Conservation (phyloP, 2,888 invertebrate genomes). For the Ectemnius continuus region DNA sequence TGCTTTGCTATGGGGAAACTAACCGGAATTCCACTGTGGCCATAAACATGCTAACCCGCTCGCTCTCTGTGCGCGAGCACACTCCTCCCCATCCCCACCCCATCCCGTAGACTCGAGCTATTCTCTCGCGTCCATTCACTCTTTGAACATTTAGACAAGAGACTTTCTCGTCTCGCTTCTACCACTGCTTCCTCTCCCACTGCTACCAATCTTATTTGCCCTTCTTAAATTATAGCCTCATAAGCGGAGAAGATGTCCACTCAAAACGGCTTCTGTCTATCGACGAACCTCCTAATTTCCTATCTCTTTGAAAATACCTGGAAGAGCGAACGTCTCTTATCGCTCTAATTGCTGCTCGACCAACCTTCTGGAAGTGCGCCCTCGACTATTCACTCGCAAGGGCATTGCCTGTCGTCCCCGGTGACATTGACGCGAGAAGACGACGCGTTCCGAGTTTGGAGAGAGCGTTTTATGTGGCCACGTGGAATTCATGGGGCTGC, state of each 20-base stretch:
- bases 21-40: conserved; percentile 68
- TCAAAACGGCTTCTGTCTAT: conserved; percentile 21
- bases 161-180: conserved; percentile 15
- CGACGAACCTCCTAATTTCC: background rate
- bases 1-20: conserved; percentile 52
- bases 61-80: background rate
- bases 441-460: background rate
- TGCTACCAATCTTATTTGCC: conserved; percentile 5
- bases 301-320: no score
- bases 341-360: background rate
- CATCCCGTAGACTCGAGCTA: conserved; percentile 37
- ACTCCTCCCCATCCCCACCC: conserved; percentile 1
- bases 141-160: conserved; percentile 37
- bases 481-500: conserved; percentile 9
- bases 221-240: conserved; percentile 11
- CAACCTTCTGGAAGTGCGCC: background rate
- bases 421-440: conserved; percentile 1
- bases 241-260: conserved; percentile 10
- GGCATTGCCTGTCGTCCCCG: background rate
- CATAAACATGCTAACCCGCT: conserved; percentile 50
- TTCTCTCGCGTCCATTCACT: conserved; percentile 22
- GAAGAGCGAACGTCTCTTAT: background rate
- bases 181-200: no score
- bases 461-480: background rate
- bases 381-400: background rate